Percentiles rank a stretch among this genome's conserved stretches.
Conservation (phyloP, 2,113 vertebrate genomes). For the Pipra filicauda region DNA sequence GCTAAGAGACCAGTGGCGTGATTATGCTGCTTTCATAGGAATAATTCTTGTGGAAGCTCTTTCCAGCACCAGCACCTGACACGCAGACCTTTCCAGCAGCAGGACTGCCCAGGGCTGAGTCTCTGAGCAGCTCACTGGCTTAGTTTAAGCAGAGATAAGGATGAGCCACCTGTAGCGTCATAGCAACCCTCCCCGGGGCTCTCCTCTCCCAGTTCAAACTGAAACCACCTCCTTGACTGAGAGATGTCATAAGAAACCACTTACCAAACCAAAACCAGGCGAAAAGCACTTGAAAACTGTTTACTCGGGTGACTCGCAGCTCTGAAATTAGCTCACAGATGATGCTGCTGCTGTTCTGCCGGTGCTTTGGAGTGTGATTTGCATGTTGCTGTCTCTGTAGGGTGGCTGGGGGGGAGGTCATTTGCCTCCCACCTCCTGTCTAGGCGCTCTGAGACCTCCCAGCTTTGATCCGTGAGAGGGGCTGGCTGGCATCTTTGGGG, state of each 20-base stretch:
- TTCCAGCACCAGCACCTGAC: neutral
- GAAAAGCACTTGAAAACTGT: neutral
- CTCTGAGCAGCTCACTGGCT: neutral
- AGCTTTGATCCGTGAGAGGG: neutral
- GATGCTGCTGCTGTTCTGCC: neutral
- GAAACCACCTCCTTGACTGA: neutral
- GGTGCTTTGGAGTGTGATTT: neutral
- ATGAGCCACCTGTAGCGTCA: neutral
- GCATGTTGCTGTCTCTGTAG: neutral
- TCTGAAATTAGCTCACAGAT: neutral
- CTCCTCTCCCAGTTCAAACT: neutral
- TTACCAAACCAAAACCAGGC: neutral
- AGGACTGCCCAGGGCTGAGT: neutral
- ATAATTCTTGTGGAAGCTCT: neutral
- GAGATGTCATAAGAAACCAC: neutral
- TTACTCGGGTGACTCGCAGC: neutral
- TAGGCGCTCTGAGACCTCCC: rapidly evolving
- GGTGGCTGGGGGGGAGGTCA: neutral
- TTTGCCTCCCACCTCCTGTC: neutral
- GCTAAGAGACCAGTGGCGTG: rapidly evolving
- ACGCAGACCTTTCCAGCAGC: neutral
- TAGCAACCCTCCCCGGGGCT: neutral
- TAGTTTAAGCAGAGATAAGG: neutral
- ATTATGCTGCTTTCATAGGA: neutral
- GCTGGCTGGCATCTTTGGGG: neutral